phyloP scores from a whole-genome alignment of 2,113 vertebrate genomes.

The Nycticryphes semicollaris region DNA sequence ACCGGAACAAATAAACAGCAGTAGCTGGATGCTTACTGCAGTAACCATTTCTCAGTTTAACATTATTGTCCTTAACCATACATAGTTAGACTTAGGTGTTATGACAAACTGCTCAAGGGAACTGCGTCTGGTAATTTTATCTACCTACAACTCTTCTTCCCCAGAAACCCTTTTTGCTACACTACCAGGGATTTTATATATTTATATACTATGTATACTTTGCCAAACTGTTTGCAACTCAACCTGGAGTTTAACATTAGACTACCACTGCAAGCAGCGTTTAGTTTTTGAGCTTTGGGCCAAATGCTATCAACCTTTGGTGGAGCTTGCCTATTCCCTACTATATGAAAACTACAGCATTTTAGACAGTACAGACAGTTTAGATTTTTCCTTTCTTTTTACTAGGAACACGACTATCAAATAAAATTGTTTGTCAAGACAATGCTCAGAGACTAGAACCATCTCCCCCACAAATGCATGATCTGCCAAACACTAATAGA shows the following conservation, averaged over 20 bases:
- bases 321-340: not conserved
- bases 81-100: not conserved
- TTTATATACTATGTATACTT: not conserved
- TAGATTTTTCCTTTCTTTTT: too few species aligned
- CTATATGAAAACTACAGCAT: not conserved
- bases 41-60: not conserved
- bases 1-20: not conserved
- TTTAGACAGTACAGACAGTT: not conserved
- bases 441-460: not conserved
- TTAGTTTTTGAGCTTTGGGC: not conserved
- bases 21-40: not conserved
- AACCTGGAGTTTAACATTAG: not conserved
- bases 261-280: not conserved
- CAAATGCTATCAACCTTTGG: not conserved
- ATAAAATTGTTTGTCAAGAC: not conserved
- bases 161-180: not conserved
- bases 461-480: not conserved
- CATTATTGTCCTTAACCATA: not conserved
- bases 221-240: not conserved
- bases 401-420: not conserved
- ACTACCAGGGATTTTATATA: not conserved
- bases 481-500: not conserved
- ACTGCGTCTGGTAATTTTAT: not conserved
- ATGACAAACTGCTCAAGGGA: not conserved
- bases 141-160: not conserved